These are phyloP conservation scores for Triplophysa dalaica DNA, from an alignment of 2,113 vertebrate species.

Conservation along the genomic window DNA sequence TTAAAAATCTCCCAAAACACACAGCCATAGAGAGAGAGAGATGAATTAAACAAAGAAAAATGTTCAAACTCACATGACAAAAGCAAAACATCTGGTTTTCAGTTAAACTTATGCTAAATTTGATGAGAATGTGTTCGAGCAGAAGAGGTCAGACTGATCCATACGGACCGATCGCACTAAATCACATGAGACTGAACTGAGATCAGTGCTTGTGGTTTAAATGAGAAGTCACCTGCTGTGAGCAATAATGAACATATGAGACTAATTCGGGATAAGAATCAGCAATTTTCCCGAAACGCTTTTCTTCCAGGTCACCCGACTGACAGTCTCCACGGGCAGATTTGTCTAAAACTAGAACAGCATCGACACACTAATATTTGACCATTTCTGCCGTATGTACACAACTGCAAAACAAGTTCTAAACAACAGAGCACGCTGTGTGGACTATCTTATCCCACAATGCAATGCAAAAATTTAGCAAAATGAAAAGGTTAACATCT, in stretches of 20 bases:
- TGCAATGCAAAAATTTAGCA: not conserved
- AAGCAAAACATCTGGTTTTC: slow-evolving; percentile 31
- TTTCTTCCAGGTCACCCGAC: not conserved
- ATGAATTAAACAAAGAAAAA: slow-evolving; percentile 15
- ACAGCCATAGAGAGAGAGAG: not conserved
- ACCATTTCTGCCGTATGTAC: too few species aligned
- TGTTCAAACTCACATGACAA: slow-evolving; percentile 19
- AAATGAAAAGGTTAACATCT: too few species aligned
- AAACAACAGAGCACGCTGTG: too few species aligned
- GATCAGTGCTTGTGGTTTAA: not conserved
- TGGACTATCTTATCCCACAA: not conserved
- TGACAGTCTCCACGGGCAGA: not conserved
- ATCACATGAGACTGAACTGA: slow-evolving; percentile 7
- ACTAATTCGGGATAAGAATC: not conserved
- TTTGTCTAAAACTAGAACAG: too few species aligned
- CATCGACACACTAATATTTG: too few species aligned
- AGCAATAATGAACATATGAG: slow-evolving; percentile 17
- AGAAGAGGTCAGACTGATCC: not conserved
- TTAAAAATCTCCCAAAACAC: not conserved
- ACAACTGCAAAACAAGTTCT: too few species aligned
- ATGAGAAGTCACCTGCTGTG: slow-evolving; percentile 14
- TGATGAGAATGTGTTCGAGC: slow-evolving; percentile 15
- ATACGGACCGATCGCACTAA: too few species aligned
- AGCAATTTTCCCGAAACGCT: not conserved
- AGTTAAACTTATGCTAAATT: slow-evolving; percentile 13